Evolutionary conservation across 2,113 vertebrate genomes (phyloP).

Genomic region (Bungarus multicinctus): DNA sequence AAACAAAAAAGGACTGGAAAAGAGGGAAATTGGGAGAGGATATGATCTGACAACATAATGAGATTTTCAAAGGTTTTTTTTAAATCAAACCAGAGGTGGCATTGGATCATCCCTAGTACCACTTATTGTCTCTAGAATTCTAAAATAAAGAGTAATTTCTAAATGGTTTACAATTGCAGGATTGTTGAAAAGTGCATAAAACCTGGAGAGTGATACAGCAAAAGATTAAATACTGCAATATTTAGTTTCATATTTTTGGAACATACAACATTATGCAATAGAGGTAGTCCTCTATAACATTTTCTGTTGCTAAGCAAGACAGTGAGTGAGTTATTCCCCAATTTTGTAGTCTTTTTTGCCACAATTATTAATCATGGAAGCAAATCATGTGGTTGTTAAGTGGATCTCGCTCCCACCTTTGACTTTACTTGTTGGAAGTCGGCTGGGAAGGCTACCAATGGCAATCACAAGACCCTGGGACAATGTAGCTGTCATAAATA

Average conservation of each 20-base stretch:
- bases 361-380: not conserved
- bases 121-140: not conserved
- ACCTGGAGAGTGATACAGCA: not conserved
- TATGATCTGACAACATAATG: not conserved
- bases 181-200: not conserved
- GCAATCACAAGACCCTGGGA: not conserved
- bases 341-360: not conserved
- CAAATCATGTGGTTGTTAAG: not conserved
- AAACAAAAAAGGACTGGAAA: not conserved
- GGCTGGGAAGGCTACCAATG: not conserved
- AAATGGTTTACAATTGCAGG: not conserved
- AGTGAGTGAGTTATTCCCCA: not conserved
- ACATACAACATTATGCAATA: not conserved
- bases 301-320: not conserved
- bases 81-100: not conserved
- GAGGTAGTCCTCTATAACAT: not conserved
- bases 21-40: not conserved
- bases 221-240: not conserved
- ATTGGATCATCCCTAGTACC: not conserved
- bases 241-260: not conserved
- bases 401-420: not conserved
- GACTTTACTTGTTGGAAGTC: not conserved
- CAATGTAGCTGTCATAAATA: not conserved
- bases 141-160: not conserved
- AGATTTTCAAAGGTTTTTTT: not conserved